phyloP scores from a whole-genome alignment of 2,888 invertebrate genomes.

The Agriopis marginaria region DNA sequence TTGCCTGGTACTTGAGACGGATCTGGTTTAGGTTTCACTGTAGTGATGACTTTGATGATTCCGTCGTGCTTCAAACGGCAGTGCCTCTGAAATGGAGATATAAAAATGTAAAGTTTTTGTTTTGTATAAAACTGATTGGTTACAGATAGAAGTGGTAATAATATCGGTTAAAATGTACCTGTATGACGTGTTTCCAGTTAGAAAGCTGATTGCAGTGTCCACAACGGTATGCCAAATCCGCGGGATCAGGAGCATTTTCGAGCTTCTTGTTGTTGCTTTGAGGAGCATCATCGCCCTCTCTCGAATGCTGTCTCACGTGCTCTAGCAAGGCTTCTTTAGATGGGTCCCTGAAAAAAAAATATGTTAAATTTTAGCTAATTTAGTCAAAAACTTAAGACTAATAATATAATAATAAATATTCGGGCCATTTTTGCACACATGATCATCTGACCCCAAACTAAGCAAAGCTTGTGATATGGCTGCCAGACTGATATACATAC shows the following conservation, averaged over 20 bases:
- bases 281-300: slow-evolving; percentile 55
- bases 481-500: too few relatives aligned
- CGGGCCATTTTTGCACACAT: too few relatives aligned
- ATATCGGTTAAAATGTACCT: slow-evolving; percentile 80
- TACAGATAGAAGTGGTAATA: too few relatives aligned
- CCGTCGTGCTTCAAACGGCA: slow-evolving; percentile 93
- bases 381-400: background rate
- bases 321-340: slow-evolving; percentile 80
- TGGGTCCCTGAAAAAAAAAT: slow-evolving; percentile 68
- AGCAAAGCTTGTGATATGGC: too few relatives aligned
- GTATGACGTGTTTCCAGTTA: slow-evolving; percentile 95
- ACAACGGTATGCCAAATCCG: slow-evolving; percentile 88
- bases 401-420: too few relatives aligned
- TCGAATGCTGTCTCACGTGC: slow-evolving; percentile 80
- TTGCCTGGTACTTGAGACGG: slow-evolving; percentile 60
- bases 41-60: slow-evolving; percentile 89
- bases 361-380: background rate
- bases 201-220: slow-evolving; percentile 93
- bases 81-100: slow-evolving; percentile 87
- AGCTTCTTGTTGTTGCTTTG: slow-evolving; percentile 62
- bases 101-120: background rate
- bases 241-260: slow-evolving; percentile 73
- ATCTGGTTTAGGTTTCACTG: slow-evolving; percentile 80
- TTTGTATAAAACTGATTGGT: background rate
- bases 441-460: too few relatives aligned